Percentiles rank a stretch among this genome's conserved stretches.
Conservation (phyloP, 2,797 vertebrate genomes). For the Limosa lapponica region DNA sequence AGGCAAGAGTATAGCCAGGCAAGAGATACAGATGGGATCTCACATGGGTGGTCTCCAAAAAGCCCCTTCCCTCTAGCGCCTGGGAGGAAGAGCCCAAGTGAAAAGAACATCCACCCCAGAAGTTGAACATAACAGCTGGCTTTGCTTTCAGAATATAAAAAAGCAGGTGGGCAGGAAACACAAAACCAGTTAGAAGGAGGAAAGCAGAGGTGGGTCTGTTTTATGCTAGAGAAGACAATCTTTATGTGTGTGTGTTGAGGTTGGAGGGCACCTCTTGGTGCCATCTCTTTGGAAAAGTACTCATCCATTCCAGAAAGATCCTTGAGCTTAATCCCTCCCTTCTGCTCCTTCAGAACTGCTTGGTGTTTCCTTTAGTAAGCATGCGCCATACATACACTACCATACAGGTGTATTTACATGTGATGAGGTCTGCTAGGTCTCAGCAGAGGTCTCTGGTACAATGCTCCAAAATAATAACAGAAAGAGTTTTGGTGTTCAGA, state of each 20-base stretch:
- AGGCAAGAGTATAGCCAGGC: neutral
- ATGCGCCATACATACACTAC: conserved; percentile 44
- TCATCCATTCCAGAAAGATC: neutral
- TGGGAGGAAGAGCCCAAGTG: neutral
- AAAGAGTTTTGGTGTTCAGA: conserved; percentile 43
- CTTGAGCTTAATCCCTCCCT: neutral
- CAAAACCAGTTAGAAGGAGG: neutral
- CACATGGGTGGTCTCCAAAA: neutral
- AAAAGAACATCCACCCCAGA: neutral
- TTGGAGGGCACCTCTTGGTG: neutral
- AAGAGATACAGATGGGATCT: neutral
- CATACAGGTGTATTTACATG: conserved; percentile 69
- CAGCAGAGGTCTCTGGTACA: conserved; percentile 65
- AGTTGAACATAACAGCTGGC: neutral
- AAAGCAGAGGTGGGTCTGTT: neutral
- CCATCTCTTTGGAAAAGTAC: conserved; percentile 42
- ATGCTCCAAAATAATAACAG: conserved; percentile 33
- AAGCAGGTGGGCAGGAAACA: conserved; percentile 23
- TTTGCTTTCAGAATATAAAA: conserved; percentile 29
- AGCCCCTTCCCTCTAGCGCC: neutral
- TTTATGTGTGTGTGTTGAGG: neutral
- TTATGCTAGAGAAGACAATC: neutral
- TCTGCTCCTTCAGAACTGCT: conserved; percentile 17
- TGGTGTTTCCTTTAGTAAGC: conserved; percentile 47
- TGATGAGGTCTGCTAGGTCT: conserved; percentile 42